phyloP scores from a whole-genome alignment of 2,113 vertebrate species.

The Poeciliopsis turrubarensis region DNA sequence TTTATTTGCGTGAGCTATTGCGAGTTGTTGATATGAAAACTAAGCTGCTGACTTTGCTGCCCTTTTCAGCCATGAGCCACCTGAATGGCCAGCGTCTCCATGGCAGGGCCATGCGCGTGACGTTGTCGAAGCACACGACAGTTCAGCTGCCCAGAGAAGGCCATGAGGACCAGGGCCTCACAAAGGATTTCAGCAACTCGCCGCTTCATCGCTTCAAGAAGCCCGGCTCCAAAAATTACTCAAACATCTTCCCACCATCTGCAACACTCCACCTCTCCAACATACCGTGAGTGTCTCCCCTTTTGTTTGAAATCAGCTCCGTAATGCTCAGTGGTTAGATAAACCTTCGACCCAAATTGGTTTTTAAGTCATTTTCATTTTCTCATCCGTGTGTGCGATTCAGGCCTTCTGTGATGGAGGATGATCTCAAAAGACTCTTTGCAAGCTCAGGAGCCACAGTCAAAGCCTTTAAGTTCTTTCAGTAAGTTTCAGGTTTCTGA shows the following conservation, averaged over 20 bases:
- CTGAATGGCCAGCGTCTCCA: conserved; percentile 94
- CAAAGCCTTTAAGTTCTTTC: conserved; percentile 99
- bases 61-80: conserved; percentile 90
- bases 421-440: conserved; percentile 91
- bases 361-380: neutral
- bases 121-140: conserved; percentile 92
- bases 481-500: conserved; percentile 81
- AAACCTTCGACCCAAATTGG: neutral
- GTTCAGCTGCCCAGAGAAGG: conserved; percentile 93
- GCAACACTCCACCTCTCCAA: conserved; percentile 96
- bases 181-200: conserved; percentile 92
- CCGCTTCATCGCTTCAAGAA: conserved; percentile 98
- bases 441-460: conserved; percentile 89
- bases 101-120: conserved; percentile 89
- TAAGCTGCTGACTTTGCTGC: neutral
- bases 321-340: no score
- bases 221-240: conserved; percentile 97
- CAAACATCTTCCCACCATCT: conserved; percentile 95
- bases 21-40: neutral
- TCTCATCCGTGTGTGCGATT: neutral
- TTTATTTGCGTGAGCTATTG: neutral
- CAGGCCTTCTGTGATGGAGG: conserved; percentile 91
- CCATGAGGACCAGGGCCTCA: conserved; percentile 93
- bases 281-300: conserved; percentile 87
- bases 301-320: no score